A percentile compares a stretch with the other conserved stretches of the same genome.
These are phyloP conservation scores for Habroteleia sp. DNA, from an alignment of 2,888 invertebrate genomes.

Conservation along the genomic window DNA sequence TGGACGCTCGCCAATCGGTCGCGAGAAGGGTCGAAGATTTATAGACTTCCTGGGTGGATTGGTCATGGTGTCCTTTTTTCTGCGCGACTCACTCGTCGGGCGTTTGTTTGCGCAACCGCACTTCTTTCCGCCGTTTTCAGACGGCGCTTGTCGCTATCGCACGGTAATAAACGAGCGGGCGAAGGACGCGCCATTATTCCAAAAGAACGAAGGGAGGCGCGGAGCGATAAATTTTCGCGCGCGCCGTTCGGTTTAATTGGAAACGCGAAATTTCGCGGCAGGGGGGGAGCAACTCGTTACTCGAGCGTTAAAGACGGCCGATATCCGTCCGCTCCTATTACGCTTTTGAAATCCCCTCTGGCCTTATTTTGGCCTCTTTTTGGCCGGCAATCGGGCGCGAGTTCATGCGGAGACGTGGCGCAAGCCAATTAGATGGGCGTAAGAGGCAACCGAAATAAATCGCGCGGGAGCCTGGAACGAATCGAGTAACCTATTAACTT, in stretches of 20 bases:
- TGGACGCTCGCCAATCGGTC: constrained; percentile 67
- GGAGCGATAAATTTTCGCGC: too few relatives aligned
- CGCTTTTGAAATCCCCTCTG: constrained; percentile 22
- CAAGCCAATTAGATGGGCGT: constrained; percentile 70
- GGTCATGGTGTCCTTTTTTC: constrained; percentile 65
- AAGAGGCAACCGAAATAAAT: constrained; percentile 66
- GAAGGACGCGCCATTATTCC: too few relatives aligned
- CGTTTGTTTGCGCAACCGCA: constrained; percentile 22
- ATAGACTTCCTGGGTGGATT: constrained; percentile 72
- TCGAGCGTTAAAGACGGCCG: constrained; percentile 37
- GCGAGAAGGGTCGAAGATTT: constrained; percentile 67
- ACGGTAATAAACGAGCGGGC: too few relatives aligned
- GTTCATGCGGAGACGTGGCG: constrained; percentile 59
- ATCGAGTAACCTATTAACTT: constrained; percentile 79
- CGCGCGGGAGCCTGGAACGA: constrained; percentile 68
- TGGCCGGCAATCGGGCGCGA: constrained; percentile 65
- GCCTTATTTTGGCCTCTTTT: constrained; percentile 21
- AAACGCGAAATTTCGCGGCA: too few relatives aligned
- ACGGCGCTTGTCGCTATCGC: constrained; percentile 27
- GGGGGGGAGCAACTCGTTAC: too few relatives aligned
- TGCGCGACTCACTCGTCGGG: constrained; percentile 14
- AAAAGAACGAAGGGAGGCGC: too few relatives aligned
- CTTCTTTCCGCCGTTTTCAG: constrained; percentile 18
- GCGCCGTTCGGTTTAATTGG: too few relatives aligned
- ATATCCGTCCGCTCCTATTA: constrained; percentile 40